Percentiles rank a stretch among this genome's conserved stretches.
Evolutionary conservation across 2,113 vertebrate species (phyloP).

Genomic region (Bos indicus): DNA sequence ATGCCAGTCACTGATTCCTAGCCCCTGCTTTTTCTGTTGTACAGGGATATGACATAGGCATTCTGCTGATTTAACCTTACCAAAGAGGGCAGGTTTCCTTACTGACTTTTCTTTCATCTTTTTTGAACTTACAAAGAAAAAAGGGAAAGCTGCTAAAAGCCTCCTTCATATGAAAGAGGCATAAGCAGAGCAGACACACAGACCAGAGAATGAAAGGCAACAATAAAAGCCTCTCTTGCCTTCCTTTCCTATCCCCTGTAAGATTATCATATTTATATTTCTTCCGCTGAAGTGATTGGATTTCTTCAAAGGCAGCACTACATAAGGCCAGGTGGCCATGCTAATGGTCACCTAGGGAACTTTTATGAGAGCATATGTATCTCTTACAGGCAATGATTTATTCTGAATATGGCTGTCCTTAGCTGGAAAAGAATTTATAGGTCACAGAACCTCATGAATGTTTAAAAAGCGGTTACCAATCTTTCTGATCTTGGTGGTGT

Average conservation of each 20-base stretch:
- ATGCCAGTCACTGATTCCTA: background rate
- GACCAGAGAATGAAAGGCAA: background rate
- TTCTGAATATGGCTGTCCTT: constrained; percentile 22
- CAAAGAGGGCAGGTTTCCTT: background rate
- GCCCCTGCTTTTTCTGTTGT: background rate
- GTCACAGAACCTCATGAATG: constrained; percentile 61
- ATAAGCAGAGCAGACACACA: background rate
- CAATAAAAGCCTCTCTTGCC: background rate
- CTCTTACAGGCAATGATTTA: constrained; percentile 45
- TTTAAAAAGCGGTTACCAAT: constrained; percentile 74
- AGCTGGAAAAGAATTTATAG: constrained; percentile 52
- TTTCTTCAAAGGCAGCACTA: constrained; percentile 58
- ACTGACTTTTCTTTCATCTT: background rate
- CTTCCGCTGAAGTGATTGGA: constrained; percentile 21
- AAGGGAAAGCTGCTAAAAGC: background rate
- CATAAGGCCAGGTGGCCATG: constrained; percentile 22
- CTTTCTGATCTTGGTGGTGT: constrained; percentile 69
- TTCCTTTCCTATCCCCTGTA: background rate
- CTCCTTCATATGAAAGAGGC: background rate
- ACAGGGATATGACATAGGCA: fast-evolving
- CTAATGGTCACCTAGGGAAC: constrained; percentile 49
- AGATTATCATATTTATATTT: constrained; percentile 19
- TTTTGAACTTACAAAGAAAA: background rate
- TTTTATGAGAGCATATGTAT: constrained; percentile 34
- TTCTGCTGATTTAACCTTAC: background rate